Conservation (phyloP, 2,797 vertebrate genomes). For the Leptatherina wallacei region DNA sequence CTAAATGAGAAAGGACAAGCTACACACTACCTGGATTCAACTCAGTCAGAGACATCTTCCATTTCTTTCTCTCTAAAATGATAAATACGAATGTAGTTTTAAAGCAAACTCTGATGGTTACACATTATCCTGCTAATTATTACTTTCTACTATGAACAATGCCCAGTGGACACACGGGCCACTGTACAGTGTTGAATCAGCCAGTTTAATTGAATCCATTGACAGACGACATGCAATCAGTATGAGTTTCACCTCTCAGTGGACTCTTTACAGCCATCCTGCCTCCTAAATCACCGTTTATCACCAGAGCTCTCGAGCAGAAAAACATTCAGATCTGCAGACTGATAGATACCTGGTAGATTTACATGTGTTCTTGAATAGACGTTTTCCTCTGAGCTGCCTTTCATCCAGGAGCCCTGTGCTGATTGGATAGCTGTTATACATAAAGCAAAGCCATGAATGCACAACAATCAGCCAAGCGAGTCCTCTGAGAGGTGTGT, state of each 20-base stretch:
- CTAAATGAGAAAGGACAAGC: not conserved
- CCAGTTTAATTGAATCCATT: constrained; percentile 35
- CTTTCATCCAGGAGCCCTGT: constrained; percentile 46
- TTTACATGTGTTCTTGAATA: constrained; percentile 71
- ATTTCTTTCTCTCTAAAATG: not conserved
- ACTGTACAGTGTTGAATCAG: not conserved
- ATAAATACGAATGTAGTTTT: constrained; percentile 9
- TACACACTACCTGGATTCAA: not conserved
- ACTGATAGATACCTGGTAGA: constrained; percentile 64
- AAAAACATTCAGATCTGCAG: constrained; percentile 53
- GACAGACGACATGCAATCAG: constrained; percentile 35
- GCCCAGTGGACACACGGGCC: not conserved
- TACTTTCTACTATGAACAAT: constrained; percentile 3
- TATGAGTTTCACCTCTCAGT: constrained; percentile 27
- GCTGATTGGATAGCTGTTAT: constrained; percentile 68
- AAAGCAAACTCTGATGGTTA: constrained; percentile 12
- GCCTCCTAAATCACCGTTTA: constrained; percentile 43
- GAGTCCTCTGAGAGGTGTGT: constrained; percentile 61
- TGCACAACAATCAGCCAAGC: constrained; percentile 58
- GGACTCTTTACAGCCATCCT: constrained; percentile 33
- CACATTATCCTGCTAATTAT: constrained; percentile 12
- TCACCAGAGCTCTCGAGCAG: constrained; percentile 37
- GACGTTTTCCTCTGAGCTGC: constrained; percentile 46
- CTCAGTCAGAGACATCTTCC: not conserved
- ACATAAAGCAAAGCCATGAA: constrained; percentile 60